Conservation (phyloP, 2,888 invertebrate genomes). For the Ceriagrion tenellum region DNA sequence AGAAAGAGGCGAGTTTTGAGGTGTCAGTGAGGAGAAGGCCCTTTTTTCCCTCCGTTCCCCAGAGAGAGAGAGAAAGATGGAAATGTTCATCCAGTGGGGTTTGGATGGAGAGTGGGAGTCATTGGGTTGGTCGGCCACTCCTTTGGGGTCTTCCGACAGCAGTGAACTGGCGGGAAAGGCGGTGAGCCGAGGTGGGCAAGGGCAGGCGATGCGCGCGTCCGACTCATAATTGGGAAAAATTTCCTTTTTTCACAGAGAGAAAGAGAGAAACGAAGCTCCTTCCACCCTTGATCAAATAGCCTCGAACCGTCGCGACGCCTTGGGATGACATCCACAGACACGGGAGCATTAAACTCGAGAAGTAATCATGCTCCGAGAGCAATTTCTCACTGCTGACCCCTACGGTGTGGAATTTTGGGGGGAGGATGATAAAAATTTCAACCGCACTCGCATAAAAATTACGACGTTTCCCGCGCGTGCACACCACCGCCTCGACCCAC, state of each 20-base stretch:
- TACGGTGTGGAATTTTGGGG: not conserved
- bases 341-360: not conserved
- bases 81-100: slow-evolving; percentile 48
- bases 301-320: not conserved
- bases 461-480: not conserved
- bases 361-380: not conserved
- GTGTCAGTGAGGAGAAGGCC: slow-evolving; percentile 38
- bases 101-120: not conserved
- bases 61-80: slow-evolving; percentile 58
- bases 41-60: slow-evolving; percentile 38
- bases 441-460: not conserved
- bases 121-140: not conserved
- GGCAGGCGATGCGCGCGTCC: not conserved
- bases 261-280: not conserved
- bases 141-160: slow-evolving; percentile 7
- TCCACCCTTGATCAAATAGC: not conserved
- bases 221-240: not conserved
- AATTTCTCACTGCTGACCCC: not conserved
- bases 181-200: not conserved
- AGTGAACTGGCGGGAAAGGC: not conserved
- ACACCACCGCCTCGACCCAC: not conserved
- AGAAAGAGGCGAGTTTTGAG: slow-evolving; percentile 40
- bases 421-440: not conserved
- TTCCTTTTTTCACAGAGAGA: not conserved
- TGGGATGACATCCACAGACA: not conserved